These are phyloP conservation scores for Centroberyx gerrardi DNA, from an alignment of 2,797 vertebrate genomes.

Conservation along the genomic window DNA sequence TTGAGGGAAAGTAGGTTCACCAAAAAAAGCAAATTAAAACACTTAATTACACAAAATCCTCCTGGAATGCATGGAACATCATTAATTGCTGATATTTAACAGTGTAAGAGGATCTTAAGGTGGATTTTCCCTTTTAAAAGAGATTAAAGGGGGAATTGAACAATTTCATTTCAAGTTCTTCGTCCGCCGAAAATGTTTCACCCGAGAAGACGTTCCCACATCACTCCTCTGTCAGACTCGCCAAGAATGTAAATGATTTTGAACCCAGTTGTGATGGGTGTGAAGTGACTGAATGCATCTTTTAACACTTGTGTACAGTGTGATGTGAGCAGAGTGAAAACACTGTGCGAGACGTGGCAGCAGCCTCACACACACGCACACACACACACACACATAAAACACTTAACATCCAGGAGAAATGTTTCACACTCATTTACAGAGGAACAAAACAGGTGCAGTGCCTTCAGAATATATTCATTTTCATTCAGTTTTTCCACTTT, in stretches of 20 bases:
- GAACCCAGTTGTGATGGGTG: background rate
- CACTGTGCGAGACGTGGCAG: conserved; percentile 7
- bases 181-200: background rate
- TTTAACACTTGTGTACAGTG: conserved; percentile 13
- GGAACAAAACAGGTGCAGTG: too few relatives aligned
- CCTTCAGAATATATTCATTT: too few relatives aligned
- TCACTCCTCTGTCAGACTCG: conserved; percentile 15
- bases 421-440: too few relatives aligned
- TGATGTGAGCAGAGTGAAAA: background rate
- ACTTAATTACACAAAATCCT: too few relatives aligned
- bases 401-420: too few relatives aligned
- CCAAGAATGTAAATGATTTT: conserved; percentile 43
- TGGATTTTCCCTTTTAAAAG: conserved; percentile 27
- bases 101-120: background rate
- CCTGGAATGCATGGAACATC: too few relatives aligned
- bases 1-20: too few relatives aligned
- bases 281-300: conserved; percentile 26
- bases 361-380: conserved; percentile 24
- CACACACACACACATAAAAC: too few relatives aligned
- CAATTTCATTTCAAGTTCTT: background rate
- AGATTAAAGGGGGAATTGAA: too few relatives aligned
- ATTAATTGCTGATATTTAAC: too few relatives aligned
- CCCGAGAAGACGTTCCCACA: background rate
- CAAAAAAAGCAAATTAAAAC: too few relatives aligned
- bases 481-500: too few relatives aligned